Percentiles rank a stretch among this genome's conserved stretches.
Evolutionary conservation across 2,797 vertebrate species (phyloP).

Genomic region (Sebastes hubbsi): DNA sequence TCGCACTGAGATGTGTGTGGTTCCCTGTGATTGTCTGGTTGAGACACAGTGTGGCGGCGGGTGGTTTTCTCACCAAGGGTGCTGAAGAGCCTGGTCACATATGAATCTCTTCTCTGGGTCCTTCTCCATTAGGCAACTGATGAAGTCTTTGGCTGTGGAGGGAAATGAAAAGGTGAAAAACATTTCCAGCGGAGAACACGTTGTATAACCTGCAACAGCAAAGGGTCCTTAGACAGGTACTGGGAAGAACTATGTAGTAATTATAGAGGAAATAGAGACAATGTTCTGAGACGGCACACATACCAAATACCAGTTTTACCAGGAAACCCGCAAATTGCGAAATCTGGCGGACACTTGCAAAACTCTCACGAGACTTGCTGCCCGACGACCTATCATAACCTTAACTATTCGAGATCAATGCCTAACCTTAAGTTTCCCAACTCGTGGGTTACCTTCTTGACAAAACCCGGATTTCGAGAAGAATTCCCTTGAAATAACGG

Average conservation of each 20-base stretch:
- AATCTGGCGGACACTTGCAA: no score
- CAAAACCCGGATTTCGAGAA: neutral
- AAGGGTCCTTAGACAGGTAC: neutral
- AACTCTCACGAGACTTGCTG: no score
- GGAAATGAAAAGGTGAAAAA: conserved; percentile 42
- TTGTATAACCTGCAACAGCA: neutral
- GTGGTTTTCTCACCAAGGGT: conserved; percentile 90
- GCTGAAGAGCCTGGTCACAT: conserved; percentile 91
- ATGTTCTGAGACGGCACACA: neutral
- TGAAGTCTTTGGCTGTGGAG: conserved; percentile 92
- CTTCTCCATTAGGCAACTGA: conserved; percentile 93
- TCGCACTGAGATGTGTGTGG: conserved; percentile 38
- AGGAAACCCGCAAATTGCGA: neutral
- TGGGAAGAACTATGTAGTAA: neutral
- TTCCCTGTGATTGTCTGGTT: conserved; percentile 57
- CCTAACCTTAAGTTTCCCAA: no score
- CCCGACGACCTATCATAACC: no score
- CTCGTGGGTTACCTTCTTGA: no score
- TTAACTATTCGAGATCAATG: no score
- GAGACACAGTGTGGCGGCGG: conserved; percentile 12
- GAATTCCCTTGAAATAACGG: neutral
- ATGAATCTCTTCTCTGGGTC: conserved; percentile 94
- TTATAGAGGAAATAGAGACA: neutral
- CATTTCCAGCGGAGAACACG: conserved; percentile 4
- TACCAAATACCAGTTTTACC: neutral